Evolutionary conservation across 2,797 vertebrate species (phyloP), one percentile per base, ranked within the genome.

Genomic region (Enteromius anoplus): DNA sequence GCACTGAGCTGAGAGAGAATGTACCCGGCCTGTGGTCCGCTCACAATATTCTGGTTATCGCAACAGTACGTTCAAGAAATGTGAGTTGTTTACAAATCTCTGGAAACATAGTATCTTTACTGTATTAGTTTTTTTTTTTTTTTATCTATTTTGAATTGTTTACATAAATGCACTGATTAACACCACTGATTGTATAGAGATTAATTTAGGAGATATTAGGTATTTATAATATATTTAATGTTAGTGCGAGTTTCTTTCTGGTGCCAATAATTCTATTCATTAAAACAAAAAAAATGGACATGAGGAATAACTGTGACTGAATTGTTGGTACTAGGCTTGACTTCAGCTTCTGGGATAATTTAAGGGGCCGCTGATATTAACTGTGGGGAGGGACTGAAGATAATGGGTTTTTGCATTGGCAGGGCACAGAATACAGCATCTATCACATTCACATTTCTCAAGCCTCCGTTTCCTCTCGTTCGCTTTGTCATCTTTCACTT

Each of bases 151-250:
- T 82, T 78, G 70, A 75, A 83, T 42, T 84, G 79, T 82, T 89
- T 78, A 86, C 81, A 80, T 85, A 62, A 86, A 53, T 84, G 85
- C 85, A 88, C 85, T 87, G 85, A 77, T 55, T 77, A 69, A 87
- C 84, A 82, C 81, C 81, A 84, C 84, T 85, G 85, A 83, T 68
- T 88, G 81, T 88, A 85, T 80, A 80, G 42, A 85, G 55, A 79
- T 72, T 85, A 0, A 86, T 87, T 79, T 80, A 64, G 82, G 77
- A 53, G 75, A 78, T 77, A 80, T 83, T 82, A 60, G 65, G 62
- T 49, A 73, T 49, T 78, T 84, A 81, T 78, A 75, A 76, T 78
- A 73, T 75, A 65, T 82, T 78, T 82, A 76, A 72, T 42, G 60
- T 85, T 73, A 17, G 53, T 83, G 51, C 23, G 21, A 75, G 62